Conservation (phyloP, 2,797 vertebrate species). For the Rhyacichthys aspro region DNA sequence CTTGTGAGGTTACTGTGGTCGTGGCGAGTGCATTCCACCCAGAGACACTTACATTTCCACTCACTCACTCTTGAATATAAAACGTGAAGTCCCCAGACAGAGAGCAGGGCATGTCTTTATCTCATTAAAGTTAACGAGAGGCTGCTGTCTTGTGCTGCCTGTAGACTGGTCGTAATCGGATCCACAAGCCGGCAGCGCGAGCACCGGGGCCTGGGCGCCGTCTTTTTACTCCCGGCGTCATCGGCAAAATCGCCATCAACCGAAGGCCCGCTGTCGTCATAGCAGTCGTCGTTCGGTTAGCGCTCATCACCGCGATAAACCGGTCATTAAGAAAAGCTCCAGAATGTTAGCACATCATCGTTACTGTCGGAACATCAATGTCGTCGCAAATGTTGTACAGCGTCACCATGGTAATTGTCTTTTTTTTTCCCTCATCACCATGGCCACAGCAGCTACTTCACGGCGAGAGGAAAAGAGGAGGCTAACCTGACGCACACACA, state of each 20-base stretch:
- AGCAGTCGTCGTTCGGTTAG: slow-evolving; percentile 9
- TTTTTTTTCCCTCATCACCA: slow-evolving; percentile 46
- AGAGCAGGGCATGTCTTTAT: slow-evolving; percentile 75
- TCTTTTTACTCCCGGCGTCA: slow-evolving; percentile 18
- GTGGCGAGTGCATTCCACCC: slow-evolving; percentile 29
- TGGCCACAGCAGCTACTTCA: slow-evolving; percentile 51
- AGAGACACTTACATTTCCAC: slow-evolving; percentile 17
- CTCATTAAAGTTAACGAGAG: slow-evolving; percentile 77
- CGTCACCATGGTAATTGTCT: slow-evolving; percentile 62
- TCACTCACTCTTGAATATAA: slow-evolving; percentile 32
- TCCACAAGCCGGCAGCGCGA: slow-evolving; percentile 28
- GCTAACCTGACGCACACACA: slow-evolving; percentile 14
- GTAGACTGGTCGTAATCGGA: slow-evolving; percentile 59
- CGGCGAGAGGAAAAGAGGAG: slow-evolving; percentile 27
- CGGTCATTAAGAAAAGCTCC: slow-evolving; percentile 17
- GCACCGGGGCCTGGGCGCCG: slow-evolving; percentile 30
- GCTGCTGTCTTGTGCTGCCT: slow-evolving; percentile 68
- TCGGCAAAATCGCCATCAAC: slow-evolving; percentile 24
- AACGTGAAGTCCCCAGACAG: slow-evolving; percentile 63
- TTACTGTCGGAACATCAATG: slow-evolving; percentile 16
- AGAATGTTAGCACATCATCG: slow-evolving; percentile 17
- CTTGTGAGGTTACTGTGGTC: slow-evolving; percentile 51
- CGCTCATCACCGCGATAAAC: slow-evolving; percentile 10
- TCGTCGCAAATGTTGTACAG: slow-evolving; percentile 21
- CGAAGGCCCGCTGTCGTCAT: slow-evolving; percentile 14